Evolutionary conservation across 2,113 vertebrate genomes (phyloP), one percentile per base, ranked within the genome.

Genomic region (Blennius ocellaris): DNA sequence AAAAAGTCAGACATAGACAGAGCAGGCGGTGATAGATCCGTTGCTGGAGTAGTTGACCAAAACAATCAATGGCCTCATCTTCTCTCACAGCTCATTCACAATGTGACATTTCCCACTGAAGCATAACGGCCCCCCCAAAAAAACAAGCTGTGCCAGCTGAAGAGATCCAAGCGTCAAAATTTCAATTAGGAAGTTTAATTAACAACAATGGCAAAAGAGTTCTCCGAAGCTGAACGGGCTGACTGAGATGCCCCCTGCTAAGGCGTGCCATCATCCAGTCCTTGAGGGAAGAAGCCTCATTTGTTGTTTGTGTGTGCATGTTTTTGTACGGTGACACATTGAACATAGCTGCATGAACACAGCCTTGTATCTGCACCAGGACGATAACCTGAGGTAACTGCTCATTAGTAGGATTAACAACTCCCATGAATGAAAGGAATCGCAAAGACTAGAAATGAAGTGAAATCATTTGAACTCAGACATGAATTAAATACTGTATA

Each of bases 171-270:
- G 47, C 57, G 66, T 81, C 60, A 87, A 70, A 36, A 54, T 86
- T 77, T 77, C 60, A 80, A 83, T 77, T 78, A 80, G 59, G 53
- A 58, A 57, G 15, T 64, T 63, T 73, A 72, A 85, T 80, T 74
- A 85, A 76, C 57, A 64, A 12, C 14, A 17, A 8, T 43, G 52
- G 49, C 21, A 30, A 30, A 72, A 50, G 56, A 49, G n/a, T 15
- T 66, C 68, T 76, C 58, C 83, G 73, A 82, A 70, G 66, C 50
- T 59, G 56, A 51, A 30, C 21, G 21, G 48, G 56, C 51, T 58
- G 81, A 82, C 68, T 61, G 52, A 53, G 59, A 17, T 16, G 48
- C 69, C 70, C 60, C 76, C 47, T 61, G 50, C 53, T 71, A 61
- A 53, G 45, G 75, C 65, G 61, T 69, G 72, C 64, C 71, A 74